phyloP scores from a whole-genome alignment of 2,113 vertebrate genomes.

The Tachuris rubrigastra region DNA sequence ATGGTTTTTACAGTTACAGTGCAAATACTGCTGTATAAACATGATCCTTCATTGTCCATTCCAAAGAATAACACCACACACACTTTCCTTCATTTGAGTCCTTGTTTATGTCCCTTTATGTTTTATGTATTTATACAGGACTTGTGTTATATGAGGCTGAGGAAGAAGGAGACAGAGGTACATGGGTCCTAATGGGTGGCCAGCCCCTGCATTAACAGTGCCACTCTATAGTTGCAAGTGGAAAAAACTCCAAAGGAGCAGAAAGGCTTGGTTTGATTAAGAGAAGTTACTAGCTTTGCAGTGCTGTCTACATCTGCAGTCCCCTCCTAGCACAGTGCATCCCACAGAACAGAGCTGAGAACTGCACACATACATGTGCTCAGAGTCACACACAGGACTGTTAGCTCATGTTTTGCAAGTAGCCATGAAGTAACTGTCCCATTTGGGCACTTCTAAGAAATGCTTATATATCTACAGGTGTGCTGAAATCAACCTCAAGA shows the following conservation, averaged over 20 bases:
- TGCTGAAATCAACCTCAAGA: background rate
- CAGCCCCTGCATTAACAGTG: background rate
- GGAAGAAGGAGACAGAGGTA: background rate
- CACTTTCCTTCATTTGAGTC: background rate
- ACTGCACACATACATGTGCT: background rate
- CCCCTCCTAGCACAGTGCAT: background rate
- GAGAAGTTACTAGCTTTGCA: background rate
- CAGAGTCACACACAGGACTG: background rate
- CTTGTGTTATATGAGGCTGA: fast-evolving
- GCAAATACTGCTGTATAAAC: background rate
- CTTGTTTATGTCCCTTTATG: background rate
- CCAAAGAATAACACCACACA: background rate
- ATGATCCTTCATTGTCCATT: background rate
- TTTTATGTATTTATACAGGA: background rate
- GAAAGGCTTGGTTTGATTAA: background rate
- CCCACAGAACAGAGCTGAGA: background rate
- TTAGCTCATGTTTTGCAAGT: background rate
- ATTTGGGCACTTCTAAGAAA: background rate
- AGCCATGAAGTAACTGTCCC: background rate
- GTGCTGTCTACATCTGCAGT: background rate
- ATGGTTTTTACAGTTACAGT: background rate
- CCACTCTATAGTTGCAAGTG: background rate
- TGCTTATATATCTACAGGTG: background rate
- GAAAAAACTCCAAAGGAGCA: background rate
- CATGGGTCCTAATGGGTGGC: too few relatives aligned